phyloP scores from a whole-genome alignment of 2,797 vertebrate species.

The Brotula barbata region DNA sequence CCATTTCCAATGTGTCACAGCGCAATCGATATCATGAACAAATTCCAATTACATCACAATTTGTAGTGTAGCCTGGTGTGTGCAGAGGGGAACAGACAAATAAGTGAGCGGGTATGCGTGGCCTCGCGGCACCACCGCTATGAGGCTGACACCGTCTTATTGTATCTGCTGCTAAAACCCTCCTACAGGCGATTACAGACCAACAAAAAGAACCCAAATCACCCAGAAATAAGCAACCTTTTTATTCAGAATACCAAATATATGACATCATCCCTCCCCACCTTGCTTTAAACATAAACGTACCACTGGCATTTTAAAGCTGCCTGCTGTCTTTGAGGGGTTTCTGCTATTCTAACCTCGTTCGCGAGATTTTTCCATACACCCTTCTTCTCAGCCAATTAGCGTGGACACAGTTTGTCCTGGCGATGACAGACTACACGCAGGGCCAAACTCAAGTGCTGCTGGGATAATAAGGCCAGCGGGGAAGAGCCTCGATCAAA shows the following conservation, averaged over 20 bases:
- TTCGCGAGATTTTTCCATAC: no score
- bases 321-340: no score
- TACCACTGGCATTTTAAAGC: no score
- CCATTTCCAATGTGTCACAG: slow-evolving; percentile 56
- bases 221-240: background rate
- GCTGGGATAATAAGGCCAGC: background rate
- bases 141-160: background rate
- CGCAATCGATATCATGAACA: slow-evolving; percentile 63
- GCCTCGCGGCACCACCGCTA: background rate
- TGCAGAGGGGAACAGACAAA: slow-evolving; percentile 8
- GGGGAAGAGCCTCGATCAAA: background rate
- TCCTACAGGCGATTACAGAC: background rate
- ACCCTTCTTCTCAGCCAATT: slow-evolving; percentile 8
- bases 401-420: slow-evolving; percentile 2
- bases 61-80: slow-evolving; percentile 44
- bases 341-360: no score
- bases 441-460: background rate
- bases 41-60: slow-evolving; percentile 62
- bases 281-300: no score
- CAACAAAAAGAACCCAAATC: background rate
- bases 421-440: background rate
- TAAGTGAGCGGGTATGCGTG: background rate
- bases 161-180: background rate
- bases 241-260: no score
- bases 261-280: no score